These are phyloP conservation scores for Amazona guildingii DNA, from an alignment of 2,113 vertebrate species.

Conservation along the genomic window DNA sequence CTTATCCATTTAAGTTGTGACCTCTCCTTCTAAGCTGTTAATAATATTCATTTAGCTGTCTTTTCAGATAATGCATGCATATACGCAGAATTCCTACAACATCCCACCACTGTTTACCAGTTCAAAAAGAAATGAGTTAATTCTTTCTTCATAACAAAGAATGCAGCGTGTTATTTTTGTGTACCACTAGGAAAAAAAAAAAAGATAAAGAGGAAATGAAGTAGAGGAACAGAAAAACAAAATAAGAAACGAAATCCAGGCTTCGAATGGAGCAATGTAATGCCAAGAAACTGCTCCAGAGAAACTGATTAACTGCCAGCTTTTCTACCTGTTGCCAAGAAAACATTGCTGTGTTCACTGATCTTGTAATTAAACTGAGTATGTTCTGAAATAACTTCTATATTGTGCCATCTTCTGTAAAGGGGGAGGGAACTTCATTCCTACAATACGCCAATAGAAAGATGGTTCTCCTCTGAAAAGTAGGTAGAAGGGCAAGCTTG, in stretches of 20 bases:
- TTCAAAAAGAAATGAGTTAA: neutral
- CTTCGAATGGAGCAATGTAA: neutral
- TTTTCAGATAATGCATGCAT: neutral
- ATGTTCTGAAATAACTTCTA: constrained; percentile 31
- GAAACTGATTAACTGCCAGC: constrained; percentile 39
- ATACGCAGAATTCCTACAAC: neutral
- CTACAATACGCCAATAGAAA: neutral
- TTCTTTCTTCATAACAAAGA: constrained; percentile 11
- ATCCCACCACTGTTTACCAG: neutral
- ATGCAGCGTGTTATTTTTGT: neutral
- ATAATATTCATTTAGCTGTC: neutral
- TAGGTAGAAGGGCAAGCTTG: constrained; percentile 10
- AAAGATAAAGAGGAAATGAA: constrained; percentile 12
- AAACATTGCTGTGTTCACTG: constrained; percentile 56
- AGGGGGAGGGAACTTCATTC: neutral
- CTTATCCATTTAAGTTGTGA: neutral
- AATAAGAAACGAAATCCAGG: constrained; percentile 25
- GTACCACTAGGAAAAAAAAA: constrained; percentile 11
- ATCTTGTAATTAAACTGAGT: constrained; percentile 47
- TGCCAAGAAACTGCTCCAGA: constrained; percentile 53
- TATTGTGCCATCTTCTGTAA: constrained; percentile 17
- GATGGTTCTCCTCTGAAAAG: neutral
- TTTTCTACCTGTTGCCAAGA: constrained; percentile 61
- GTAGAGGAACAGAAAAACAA: constrained; percentile 27
- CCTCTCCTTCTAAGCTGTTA: neutral